Evolutionary conservation across 53 echinoderm and acorn worm genomes (phyloP), one percentile per base, ranked within the genome.

Genomic region (Patiria pectinifera): DNA sequence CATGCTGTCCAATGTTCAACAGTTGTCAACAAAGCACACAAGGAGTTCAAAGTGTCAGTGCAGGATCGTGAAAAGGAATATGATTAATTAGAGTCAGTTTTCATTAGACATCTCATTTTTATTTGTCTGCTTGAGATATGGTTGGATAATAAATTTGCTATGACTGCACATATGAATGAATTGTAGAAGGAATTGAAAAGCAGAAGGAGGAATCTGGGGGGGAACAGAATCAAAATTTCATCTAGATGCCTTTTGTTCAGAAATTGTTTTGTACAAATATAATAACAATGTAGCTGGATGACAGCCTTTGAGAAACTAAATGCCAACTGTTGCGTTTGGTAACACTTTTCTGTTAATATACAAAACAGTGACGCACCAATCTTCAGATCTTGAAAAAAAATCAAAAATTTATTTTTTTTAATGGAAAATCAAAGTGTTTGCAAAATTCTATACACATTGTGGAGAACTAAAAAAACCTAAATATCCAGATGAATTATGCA

Each of bases 1-100:
- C 0, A 0, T 59, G 59, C 59, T 44, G 88, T 14, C 44, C 88
- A 88, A 88, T 60, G 88, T 88, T 88, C 88, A 88, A 88, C 44
- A 44, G 59, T 59, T 76, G 61, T 78, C 4, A 87, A 87, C 87
- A 88, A 78, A 77, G 44, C 61, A 26, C 59, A 16, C 22, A 24
- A 88, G 77, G 45, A 78, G 88, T 76, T 88, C 78, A 77, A 78
- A 78, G 88, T 86, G 45, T 75, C 6, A 18, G 26, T 19, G 18
- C 46, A 9, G 16, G 4, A 79, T 11, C 15, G 48, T 79, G 2
- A 79, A 79, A 45, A 79, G 2, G 60, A 58, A 74, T 24, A 25
- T 4, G 21, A 7, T 48, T 47, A 48, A 71, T 86, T 46, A 74
- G 24, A 74, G 74, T 24, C 74, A 74, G 74, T 23, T 74, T 74